Evolutionary conservation across 2,797 vertebrate genomes (phyloP).

Genomic region (Oreochromis mossambicus): DNA sequence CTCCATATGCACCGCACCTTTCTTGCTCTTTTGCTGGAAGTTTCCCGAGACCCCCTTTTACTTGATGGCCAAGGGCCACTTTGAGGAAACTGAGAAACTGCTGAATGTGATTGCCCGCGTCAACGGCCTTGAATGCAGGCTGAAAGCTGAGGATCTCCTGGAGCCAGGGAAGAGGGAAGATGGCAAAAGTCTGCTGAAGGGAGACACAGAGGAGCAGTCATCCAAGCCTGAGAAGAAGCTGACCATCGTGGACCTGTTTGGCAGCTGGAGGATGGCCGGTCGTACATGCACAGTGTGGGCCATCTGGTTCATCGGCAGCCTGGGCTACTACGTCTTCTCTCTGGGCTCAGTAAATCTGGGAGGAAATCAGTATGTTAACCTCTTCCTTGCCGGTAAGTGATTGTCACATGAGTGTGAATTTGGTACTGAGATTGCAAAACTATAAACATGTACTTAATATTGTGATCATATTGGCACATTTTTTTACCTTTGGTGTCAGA

Average conservation of each 20-base stretch:
- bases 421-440: background rate
- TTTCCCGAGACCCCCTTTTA: constrained; percentile 94
- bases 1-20: constrained; percentile 83
- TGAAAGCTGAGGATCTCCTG: constrained; percentile 80
- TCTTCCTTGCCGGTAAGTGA: constrained; percentile 86
- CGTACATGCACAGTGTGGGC: constrained; percentile 89
- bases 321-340: constrained; percentile 92
- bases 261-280: constrained; percentile 79
- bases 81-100: constrained; percentile 80
- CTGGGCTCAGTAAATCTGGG: constrained; percentile 87
- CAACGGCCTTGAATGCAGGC: constrained; percentile 76
- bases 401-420: background rate
- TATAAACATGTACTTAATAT: background rate
- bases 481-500: background rate
- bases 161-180: constrained; percentile 49
- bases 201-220: constrained; percentile 1
- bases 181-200: constrained; percentile 27
- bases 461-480: background rate
- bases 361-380: constrained; percentile 89
- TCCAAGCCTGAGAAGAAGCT: constrained; percentile 69
- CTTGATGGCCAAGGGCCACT: constrained; percentile 83
- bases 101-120: constrained; percentile 81
- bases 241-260: constrained; percentile 85
- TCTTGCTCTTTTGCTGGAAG: constrained; percentile 90
- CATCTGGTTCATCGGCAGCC: constrained; percentile 91